Conservation (phyloP, 1,140 invertebrate genomes). For the Heliconius melpomene region DNA sequence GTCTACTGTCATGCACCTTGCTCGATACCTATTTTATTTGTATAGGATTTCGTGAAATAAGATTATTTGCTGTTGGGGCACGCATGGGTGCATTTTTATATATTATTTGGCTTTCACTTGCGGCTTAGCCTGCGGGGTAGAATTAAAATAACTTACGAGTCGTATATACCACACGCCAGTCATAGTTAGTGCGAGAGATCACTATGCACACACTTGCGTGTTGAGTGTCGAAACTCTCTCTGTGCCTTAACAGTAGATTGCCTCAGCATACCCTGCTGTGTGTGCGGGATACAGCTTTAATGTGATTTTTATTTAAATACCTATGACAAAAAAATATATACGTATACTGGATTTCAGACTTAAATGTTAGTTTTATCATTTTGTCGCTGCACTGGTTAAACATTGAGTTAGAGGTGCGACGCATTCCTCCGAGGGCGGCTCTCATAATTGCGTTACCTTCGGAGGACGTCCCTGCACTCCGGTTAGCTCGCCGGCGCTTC, state of each 20-base stretch:
- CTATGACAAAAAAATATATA: too few species aligned
- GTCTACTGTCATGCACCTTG: constrained; percentile 34
- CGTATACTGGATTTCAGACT: not conserved
- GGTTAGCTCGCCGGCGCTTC: constrained; percentile 1
- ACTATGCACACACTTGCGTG: too few species aligned
- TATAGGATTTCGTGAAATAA: not conserved
- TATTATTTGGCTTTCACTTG: not conserved
- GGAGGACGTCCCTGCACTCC: not conserved
- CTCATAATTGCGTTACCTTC: not conserved
- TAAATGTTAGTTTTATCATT: not conserved
- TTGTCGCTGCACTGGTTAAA: constrained; percentile 1
- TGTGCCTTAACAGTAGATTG: too few species aligned
- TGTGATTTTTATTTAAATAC: too few species aligned
- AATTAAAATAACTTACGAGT: too few species aligned
- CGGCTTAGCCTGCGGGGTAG: too few species aligned
- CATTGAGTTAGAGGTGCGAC: constrained; percentile 17
- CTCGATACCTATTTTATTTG: constrained; percentile 5
- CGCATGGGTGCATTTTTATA: not conserved
- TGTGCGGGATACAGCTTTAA: too few species aligned
- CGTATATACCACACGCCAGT: too few species aligned
- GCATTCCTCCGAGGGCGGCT: constrained; percentile 2
- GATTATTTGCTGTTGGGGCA: constrained; percentile 1
- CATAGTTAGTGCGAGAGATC: too few species aligned
- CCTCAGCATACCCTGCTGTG: too few species aligned
- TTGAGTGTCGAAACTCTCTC: too few species aligned